Evolutionary conservation across 1,140 invertebrate species (phyloP).

Genomic region (Delia radicum): DNA sequence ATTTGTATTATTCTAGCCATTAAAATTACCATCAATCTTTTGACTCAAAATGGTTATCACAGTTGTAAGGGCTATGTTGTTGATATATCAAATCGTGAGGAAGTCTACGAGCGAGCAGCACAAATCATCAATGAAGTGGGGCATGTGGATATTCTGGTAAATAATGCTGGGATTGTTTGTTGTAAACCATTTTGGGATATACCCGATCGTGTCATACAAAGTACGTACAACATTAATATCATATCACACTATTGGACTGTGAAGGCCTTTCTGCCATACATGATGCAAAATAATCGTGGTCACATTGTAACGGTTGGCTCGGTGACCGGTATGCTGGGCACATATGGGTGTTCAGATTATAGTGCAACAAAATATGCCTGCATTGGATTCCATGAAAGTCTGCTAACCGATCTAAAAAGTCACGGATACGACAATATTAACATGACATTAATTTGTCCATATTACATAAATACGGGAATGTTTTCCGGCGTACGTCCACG

Average conservation of each 20-base stretch:
- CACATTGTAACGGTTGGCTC: constrained; percentile 95
- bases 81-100: constrained; percentile 77
- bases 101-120: constrained; percentile 81
- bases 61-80: constrained; percentile 73
- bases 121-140: constrained; percentile 82
- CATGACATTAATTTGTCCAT: constrained; percentile 83
- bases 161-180: constrained; percentile 92
- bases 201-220: constrained; percentile 75
- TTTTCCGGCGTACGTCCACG: constrained; percentile 78
- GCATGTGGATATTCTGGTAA: constrained; percentile 76
- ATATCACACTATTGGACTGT: constrained; percentile 78
- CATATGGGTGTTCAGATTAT: constrained; percentile 89
- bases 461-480: constrained; percentile 89
- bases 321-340: constrained; percentile 82
- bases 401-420: constrained; percentile 74
- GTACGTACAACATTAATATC: constrained; percentile 77
- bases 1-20: too few species aligned
- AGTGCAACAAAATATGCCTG: constrained; percentile 93
- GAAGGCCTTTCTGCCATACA: constrained; percentile 82
- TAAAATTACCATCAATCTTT: constrained; percentile 69
- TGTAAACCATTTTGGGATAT: constrained; percentile 83
- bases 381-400: constrained; percentile 88
- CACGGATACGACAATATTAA: constrained; percentile 72
- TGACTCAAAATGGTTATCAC: constrained; percentile 66
- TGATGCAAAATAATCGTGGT: constrained; percentile 88